Base-by-base conservation (phyloP, 2,888 invertebrate species). In the Dynastes grantii region DNA sequence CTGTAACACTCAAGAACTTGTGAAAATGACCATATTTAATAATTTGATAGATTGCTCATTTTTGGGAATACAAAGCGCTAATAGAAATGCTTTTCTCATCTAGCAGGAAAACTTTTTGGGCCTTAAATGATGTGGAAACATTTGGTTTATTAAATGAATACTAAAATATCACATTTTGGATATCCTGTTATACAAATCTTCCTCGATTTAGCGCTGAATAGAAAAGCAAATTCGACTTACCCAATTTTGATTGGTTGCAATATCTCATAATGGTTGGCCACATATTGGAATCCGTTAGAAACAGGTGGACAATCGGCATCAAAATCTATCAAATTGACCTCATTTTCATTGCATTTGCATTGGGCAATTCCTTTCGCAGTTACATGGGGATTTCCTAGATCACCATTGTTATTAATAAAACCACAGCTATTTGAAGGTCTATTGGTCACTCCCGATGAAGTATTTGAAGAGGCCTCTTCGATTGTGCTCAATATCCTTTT, bases 401-500 rank as follows among this genome's bases (percentile, higher is more conserved):
- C 32, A 11, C 40, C 65, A 1, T 40, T 22, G 45, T 16, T 16
- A 22, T 11, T 67, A 1, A 22, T 9, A 11, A 13, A 1, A 11
- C 27, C 29, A 16, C n/a, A 51, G 37, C 32, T 76, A 9, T 13
- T 65, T 16, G 65, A 45, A 8, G 27, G 27, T 37, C 37, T 55
- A 58, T 68, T 76, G 13, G 40, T 22, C 1, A 68, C 27, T 6
- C 67, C 76, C 4, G 79, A 76, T 9, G 79, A 79, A 37, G 58
- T 49, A 29, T 76, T 68, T 4, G 79, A 79, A 40, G 76, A 70
- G 3, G 79, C 67, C 53, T 79, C 79, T 5, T 79, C 70, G 13
- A 79, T 79, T 0, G 79, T 79, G 64, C 79, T 79, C 40, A 79
- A 40, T 37, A 78, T 73, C 63, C 75, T 76, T 11, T 70, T 76